A percentile compares a stretch with the other conserved stretches of the same genome.
These are phyloP conservation scores for Matsumyia berberina DNA, from an alignment of 2,888 invertebrate species.

Conservation along the genomic window DNA sequence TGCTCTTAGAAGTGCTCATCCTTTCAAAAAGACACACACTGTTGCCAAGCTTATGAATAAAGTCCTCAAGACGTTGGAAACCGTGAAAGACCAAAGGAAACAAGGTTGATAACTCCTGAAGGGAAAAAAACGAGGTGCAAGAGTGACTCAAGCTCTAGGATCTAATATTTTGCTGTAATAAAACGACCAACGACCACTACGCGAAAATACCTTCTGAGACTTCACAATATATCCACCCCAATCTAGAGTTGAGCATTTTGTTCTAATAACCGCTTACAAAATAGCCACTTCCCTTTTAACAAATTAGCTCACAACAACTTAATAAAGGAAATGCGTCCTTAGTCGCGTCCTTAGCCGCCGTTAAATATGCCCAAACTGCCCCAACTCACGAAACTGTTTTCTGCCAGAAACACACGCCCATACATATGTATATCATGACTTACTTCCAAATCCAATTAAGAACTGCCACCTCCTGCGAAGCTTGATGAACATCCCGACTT, in stretches of 20 bases:
- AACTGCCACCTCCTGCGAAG: slow-evolving; percentile 50
- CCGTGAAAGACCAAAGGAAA: too few species aligned
- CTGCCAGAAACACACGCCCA: not conserved
- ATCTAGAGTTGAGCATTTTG: not conserved
- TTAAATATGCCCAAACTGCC: slow-evolving; percentile 7
- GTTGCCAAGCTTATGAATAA: too few species aligned
- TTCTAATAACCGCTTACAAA: slow-evolving; percentile 6
- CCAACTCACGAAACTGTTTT: slow-evolving; percentile 19
- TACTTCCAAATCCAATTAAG: slow-evolving; percentile 69
- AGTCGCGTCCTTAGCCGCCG: slow-evolving; percentile 1
- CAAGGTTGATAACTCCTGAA: too few species aligned
- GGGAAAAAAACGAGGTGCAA: too few species aligned
- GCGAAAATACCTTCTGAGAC: not conserved
- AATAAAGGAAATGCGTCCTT: slow-evolving; percentile 23
- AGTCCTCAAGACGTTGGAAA: too few species aligned
- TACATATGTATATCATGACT: slow-evolving; percentile 22
- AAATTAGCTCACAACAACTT: slow-evolving; percentile 7
- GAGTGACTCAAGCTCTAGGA: too few species aligned
- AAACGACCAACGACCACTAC: not conserved
- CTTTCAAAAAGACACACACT: too few species aligned
- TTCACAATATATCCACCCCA: not conserved
- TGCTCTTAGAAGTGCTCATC: too few species aligned
- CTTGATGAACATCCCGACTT: slow-evolving; percentile 58
- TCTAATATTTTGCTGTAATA: too few species aligned
- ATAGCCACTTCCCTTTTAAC: not conserved